Base-by-base conservation (phyloP, 1,140 invertebrate species). In the Dryas iulia region DNA sequence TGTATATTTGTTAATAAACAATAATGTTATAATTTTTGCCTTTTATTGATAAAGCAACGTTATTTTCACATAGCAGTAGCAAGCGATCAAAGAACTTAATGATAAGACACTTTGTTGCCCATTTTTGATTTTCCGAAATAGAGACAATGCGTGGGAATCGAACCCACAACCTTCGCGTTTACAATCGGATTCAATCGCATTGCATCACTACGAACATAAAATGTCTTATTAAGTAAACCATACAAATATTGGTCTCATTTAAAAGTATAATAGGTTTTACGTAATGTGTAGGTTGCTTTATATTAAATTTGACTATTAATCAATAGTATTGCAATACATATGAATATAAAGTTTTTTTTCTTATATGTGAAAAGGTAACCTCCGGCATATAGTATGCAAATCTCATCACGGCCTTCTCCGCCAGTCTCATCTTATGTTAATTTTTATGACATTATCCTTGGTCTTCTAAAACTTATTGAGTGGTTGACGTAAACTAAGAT, bases 1-100 rank as follows among this genome's bases (percentile, higher is more conserved):
- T 87, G 77, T 82, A 84, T 79, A 82, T 76, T 74, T 80, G 74
- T 81, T 78, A 81, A 78, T 81, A 84, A 88, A 82, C 78, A 79
- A 76, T 79, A 76, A 83, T 63, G 78, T 83, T 84, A 74, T 74
- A 81, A 78, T 60, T 28, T 56, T 64, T 30, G 65, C 47, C 26
- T 78, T 77, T 82, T 57, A 73, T 74, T 76, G 11, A 31, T 31
- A 31, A 31, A 6, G 30, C n/a, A n/a, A n/a, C n/a, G n/a, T n/a
- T n/a, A n/a, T n/a, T n/a, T n/a, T n/a, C n/a, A n/a, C n/a, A n/a
- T n/a, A n/a, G n/a, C n/a, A n/a, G n/a, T n/a, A n/a, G n/a, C n/a
- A n/a, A n/a, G n/a, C n/a, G n/a, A n/a, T n/a, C n/a, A n/a, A n/a
- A n/a, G n/a, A n/a, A n/a, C n/a, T n/a, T n/a, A n/a, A n/a, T n/a